Evolutionary conservation across 2,113 vertebrate species (phyloP).

Genomic region (Verasper variegatus): DNA sequence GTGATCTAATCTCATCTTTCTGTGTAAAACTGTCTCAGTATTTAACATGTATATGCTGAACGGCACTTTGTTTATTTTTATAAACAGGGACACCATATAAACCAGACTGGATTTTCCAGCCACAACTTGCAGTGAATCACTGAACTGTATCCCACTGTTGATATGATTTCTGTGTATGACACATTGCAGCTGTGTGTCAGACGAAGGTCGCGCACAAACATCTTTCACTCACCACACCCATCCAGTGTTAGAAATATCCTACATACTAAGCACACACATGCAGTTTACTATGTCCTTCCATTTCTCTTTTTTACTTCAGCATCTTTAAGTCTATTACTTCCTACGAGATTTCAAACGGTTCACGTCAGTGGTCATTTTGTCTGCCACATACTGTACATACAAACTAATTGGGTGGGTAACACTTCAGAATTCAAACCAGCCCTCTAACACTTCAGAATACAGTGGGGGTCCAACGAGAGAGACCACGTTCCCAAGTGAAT

Average conservation of each 20-base stretch:
- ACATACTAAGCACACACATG: constrained; percentile 44
- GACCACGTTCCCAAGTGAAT: no score
- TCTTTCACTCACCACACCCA: constrained; percentile 67
- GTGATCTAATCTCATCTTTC: background rate
- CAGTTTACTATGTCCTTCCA: constrained; percentile 53
- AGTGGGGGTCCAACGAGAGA: no score
- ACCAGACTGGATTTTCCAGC: constrained; percentile 55
- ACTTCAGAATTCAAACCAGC: no score
- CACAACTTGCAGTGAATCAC: constrained; percentile 56
- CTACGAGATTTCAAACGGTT: constrained; percentile 38
- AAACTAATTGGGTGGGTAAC: constrained; percentile 17
- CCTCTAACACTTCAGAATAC: background rate
- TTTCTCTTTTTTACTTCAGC: constrained; percentile 41
- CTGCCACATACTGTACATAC: constrained; percentile 35
- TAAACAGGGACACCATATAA: constrained; percentile 28
- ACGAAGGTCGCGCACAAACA: constrained; percentile 51
- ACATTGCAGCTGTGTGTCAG: constrained; percentile 45
- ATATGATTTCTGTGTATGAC: constrained; percentile 51
- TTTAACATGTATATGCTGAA: background rate
- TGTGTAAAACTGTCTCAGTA: background rate
- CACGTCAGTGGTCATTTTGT: constrained; percentile 45
- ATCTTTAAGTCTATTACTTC: constrained; percentile 15
- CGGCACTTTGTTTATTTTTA: background rate
- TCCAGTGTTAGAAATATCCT: constrained; percentile 55
- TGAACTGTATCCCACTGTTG: constrained; percentile 19